Conservation (phyloP, 2,113 vertebrate species). For the Bettongia penicillata region DNA sequence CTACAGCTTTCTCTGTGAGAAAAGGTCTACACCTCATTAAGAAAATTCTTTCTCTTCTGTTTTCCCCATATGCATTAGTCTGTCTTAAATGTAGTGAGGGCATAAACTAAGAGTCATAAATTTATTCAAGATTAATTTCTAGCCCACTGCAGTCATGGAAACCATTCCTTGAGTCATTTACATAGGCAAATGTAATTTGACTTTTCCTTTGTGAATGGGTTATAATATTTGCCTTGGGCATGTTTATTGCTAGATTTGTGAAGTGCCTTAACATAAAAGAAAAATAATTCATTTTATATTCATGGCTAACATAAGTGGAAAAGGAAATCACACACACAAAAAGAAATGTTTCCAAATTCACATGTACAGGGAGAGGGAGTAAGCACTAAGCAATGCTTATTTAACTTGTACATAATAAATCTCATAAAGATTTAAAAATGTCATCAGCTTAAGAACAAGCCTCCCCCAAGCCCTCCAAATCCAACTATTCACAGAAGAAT, state of each 20-base stretch:
- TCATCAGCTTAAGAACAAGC: conserved; percentile 64
- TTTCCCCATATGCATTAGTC: neutral
- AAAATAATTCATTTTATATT: conserved; percentile 13
- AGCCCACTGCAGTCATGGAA: neutral
- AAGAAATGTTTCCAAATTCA: conserved; percentile 24
- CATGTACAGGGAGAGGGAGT: neutral
- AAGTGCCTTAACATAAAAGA: neutral
- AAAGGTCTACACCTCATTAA: neutral
- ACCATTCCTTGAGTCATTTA: neutral
- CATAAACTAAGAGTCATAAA: neutral
- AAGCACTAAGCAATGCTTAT: conserved; percentile 46
- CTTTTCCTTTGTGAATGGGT: conserved; percentile 35
- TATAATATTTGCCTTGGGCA: neutral
- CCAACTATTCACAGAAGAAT: conserved; percentile 26
- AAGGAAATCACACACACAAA: conserved; percentile 15
- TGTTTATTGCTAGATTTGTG: neutral
- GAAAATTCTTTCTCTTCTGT: neutral
- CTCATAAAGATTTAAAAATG: conserved; percentile 45
- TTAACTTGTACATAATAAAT: conserved; percentile 24
- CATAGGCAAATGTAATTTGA: neutral
- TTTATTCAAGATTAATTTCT: rapidly evolving
- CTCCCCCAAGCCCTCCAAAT: conserved; percentile 33
- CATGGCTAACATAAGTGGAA: conserved; percentile 13
- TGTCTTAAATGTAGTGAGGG: neutral
- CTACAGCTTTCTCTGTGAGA: neutral